phyloP scores from a whole-genome alignment of 2,888 invertebrate species.

The Brenthis hecate region DNA sequence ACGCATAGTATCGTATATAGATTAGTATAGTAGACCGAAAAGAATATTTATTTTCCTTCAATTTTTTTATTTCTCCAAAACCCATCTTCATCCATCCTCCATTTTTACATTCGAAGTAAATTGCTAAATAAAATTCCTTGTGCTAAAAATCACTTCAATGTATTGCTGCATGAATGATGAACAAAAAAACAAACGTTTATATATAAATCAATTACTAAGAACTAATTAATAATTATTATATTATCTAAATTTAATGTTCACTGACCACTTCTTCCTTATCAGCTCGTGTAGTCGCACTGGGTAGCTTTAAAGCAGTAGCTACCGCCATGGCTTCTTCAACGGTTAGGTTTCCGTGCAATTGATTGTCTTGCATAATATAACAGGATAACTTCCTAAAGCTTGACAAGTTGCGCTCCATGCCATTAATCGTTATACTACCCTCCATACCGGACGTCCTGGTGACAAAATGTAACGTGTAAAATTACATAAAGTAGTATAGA shows the following conservation, averaged over 20 bases:
- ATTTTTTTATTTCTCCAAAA: no score
- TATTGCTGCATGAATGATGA: neutral
- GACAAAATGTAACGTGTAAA: constrained; percentile 33
- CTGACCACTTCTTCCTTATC: constrained; percentile 93
- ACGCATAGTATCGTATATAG: no score
- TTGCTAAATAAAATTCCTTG: no score
- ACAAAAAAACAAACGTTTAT: neutral
- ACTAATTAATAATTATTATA: neutral
- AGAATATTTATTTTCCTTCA: no score
- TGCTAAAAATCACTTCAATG: no score
- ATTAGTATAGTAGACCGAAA: no score
- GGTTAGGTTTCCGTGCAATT: constrained; percentile 94
- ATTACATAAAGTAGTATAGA: neutral
- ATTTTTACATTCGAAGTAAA: no score
- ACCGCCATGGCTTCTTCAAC: constrained; percentile 97
- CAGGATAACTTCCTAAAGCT: constrained; percentile 95
- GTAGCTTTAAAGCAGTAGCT: constrained; percentile 94
- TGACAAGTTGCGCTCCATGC: constrained; percentile 90
- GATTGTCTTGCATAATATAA: constrained; percentile 98
- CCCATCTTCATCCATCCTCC: no score
- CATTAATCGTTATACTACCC: constrained; percentile 93
- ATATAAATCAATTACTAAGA: neutral
- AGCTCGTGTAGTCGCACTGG: constrained; percentile 84
- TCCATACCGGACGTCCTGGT: constrained; percentile 89
- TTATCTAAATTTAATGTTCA: neutral